phyloP scores from a whole-genome alignment of 2,113 vertebrate genomes.

The Leiothrix lutea region DNA sequence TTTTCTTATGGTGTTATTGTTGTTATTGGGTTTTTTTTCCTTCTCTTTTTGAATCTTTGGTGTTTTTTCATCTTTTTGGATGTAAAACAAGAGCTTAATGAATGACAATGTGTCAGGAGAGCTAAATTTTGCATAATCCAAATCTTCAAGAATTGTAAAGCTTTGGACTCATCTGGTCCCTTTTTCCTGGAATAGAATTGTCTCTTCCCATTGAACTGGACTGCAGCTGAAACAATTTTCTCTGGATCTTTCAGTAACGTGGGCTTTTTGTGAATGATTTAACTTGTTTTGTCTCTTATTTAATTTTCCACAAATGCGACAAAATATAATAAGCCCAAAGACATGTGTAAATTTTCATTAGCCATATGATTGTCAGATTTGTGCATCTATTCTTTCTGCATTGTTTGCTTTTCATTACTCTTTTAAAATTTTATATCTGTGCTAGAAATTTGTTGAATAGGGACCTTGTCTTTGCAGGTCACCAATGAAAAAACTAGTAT shows the following conservation, averaged over 20 bases:
- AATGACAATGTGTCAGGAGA: neutral
- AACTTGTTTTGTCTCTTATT: neutral
- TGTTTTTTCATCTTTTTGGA: neutral
- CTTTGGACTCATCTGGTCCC: neutral
- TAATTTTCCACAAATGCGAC: neutral
- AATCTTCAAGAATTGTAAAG: neutral
- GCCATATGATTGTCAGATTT: neutral
- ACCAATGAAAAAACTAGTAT: neutral
- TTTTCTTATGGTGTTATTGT: neutral
- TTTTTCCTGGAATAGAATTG: neutral
- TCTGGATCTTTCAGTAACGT: neutral
- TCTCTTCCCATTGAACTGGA: neutral
- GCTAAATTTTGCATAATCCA: neutral
- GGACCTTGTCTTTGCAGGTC: neutral
- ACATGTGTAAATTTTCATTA: neutral
- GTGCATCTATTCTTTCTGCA: neutral
- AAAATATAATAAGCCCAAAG: neutral
- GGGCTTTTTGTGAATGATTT: neutral
- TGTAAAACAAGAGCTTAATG: neutral
- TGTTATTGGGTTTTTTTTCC: neutral
- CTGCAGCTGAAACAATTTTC: neutral
- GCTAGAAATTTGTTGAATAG: neutral
- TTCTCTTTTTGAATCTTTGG: neutral
- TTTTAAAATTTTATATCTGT: neutral
- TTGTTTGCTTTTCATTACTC: neutral